Base-by-base conservation (phyloP, 2,113 vertebrate genomes). In the Platichthys flesus region DNA sequence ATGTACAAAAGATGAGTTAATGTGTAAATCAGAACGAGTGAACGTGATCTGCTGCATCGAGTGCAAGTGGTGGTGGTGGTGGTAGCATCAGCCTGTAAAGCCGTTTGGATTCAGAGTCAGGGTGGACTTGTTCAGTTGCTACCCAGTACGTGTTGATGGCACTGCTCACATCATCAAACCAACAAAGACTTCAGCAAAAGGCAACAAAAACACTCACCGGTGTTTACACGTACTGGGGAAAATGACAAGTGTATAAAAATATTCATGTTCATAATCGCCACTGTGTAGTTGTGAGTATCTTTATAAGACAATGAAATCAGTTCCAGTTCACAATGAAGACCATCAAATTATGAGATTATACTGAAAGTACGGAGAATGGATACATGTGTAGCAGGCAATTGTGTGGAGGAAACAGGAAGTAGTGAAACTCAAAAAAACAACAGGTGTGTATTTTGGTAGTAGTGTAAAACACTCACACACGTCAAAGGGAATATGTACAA, bases 1-100 rank as follows among this genome's bases (percentile, higher is more conserved):
- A 96, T 95, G 92, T 96, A 96, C 94, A 96, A 95, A 93, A 87
- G 87, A 94, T 93, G 87, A 94, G 91, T 51, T 86, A 73, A 91
- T 84, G 20, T 67, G 58, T 59, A 78, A 81, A 84, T 64, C 45
- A 68, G 70, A 71, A 68, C 0, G 2, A 54, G 35, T 58, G 55
- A 76, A 58, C n/a, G 55, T 23, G 26, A 74, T 28, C 78, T 74
- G 63, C 66, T 74, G 74, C 75, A 58, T 71, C 61, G 74, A 67
- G 78, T 24, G 82, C 49, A 54, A 42, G 67, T 37, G 52, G 61
- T 67, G 51, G 24, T 24, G 24, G 24, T 24, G 24, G 24, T 24
- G 24, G 61, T 64, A 66, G 57, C 45, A 52, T 42, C 45, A 15
- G 64, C 49, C 63, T 65, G 12, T 59, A 14, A 49, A 80, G 58